Percentiles rank a stretch among this genome's conserved stretches.
These are phyloP conservation scores for Xestia rhomboidea DNA, from an alignment of 2,888 invertebrate species.

Conservation along the genomic window DNA sequence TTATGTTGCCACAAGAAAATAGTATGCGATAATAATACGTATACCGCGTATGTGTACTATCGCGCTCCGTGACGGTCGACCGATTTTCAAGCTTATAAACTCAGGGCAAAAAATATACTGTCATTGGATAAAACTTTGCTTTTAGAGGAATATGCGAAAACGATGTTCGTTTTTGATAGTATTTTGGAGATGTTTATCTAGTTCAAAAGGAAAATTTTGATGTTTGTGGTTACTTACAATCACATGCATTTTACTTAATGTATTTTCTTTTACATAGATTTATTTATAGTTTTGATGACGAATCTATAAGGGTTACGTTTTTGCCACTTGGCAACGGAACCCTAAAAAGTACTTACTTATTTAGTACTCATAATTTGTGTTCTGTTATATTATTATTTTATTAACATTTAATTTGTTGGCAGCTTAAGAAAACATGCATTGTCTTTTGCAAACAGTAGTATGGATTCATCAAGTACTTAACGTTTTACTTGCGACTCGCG, in stretches of 20 bases:
- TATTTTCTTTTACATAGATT: constrained; percentile 15
- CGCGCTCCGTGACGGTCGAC: neutral
- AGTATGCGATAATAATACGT: constrained; percentile 24
- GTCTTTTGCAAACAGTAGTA: constrained; percentile 3
- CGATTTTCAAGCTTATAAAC: neutral
- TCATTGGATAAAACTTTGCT: neutral
- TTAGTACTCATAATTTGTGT: neutral
- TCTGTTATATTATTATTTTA: neutral
- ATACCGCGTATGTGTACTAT: neutral
- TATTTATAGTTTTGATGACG: constrained; percentile 26
- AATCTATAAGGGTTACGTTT: too few relatives aligned
- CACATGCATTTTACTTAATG: constrained; percentile 22
- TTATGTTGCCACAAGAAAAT: constrained; percentile 31
- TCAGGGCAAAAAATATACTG: neutral
- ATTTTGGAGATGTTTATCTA: neutral
- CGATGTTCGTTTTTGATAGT: neutral
- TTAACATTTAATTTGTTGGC: neutral
- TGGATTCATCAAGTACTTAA: constrained; percentile 34
- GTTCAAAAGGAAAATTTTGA: neutral
- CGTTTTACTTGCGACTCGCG: constrained; percentile 1
- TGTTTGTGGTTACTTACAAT: constrained; percentile 2
- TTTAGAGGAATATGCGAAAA: neutral
- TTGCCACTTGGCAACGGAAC: too few relatives aligned
- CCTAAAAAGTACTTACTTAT: neutral
- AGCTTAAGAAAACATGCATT: constrained; percentile 7